Base-by-base conservation (phyloP, 2,888 invertebrate species). In the Lithophane ornitopus region DNA sequence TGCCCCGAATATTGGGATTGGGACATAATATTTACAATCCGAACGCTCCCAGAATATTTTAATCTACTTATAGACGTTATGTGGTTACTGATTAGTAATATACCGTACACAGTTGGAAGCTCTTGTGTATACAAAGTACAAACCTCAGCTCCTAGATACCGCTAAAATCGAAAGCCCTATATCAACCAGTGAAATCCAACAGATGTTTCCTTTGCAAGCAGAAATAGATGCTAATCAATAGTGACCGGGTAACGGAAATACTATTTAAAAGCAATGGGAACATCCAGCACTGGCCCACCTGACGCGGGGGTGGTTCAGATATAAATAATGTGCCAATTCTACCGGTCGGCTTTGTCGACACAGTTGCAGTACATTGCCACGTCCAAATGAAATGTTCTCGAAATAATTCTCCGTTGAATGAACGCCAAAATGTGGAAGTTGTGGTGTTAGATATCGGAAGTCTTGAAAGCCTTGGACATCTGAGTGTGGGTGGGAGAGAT, bases 261-360 rank as follows among this genome's bases (percentile, higher is more conserved):
- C 66, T 82, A 84, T 84, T 84, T 88, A 87, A 84, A 84, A 81
- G 82, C 87, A 88, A 81, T 86, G 85, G 86, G 86, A 89, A 87
- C 87, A 84, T 84, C 80, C 85, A 87, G 82, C 84, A 81, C 85
- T 80, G 81, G 82, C 78, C 84, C 89, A 92, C 91, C 91, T 92
- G 91, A 88, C 90, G 89, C 84, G 90, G 89, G 90, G 92, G 90
- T 91, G 89, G 88, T 82, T 85, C 85, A 79, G 84, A 86, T 94
- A 94, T 93, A 94, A 94, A 95, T 94, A 93, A 91, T 91, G 89
- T 87, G 91, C 94, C 92, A 93, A 94, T 92, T 94, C 89, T 88
- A 90, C 87, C 89, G 85, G 85, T 87, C 88, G 86, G 87, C 89
- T 88, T 92, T 90, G 90, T 90, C 93, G 91, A 92, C 93, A 93